Percentiles rank a stretch among this genome's conserved stretches.
Evolutionary conservation across 2,888 invertebrate species (phyloP).

Genomic region (Noctua pronuba): DNA sequence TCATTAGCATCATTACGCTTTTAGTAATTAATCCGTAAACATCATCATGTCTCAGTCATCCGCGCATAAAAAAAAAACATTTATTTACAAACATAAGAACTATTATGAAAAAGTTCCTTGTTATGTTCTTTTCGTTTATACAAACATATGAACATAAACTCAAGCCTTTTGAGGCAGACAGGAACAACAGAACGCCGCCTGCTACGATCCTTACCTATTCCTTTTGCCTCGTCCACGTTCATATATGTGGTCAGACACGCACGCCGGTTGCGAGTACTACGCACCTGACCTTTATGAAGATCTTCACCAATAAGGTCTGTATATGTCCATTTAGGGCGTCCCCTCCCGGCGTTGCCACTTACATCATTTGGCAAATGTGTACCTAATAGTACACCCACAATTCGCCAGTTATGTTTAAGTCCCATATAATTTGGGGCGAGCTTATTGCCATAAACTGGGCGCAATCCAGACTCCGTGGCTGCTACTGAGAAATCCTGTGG

Average conservation of each 20-base stretch:
- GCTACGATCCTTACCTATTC: neutral
- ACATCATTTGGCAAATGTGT: neutral
- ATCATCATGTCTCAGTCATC: no score
- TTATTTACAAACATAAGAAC: neutral
- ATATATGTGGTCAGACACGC: no score
- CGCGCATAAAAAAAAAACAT: no score
- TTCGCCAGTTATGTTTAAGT: neutral
- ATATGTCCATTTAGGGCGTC: neutral
- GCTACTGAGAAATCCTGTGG: neutral
- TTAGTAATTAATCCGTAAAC: no score
- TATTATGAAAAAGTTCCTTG: neutral
- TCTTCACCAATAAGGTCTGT: no score
- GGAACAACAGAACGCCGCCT: neutral
- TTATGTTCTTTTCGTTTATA: neutral
- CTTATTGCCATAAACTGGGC: no score
- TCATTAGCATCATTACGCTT: no score
- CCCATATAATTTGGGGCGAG: neutral
- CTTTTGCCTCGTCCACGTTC: no score
- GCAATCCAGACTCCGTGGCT: neutral
- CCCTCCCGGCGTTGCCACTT: neutral
- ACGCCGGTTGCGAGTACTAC: no score
- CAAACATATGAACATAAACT: neutral
- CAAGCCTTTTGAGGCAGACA: neutral
- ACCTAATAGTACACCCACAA: no score
- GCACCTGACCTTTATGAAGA: no score